A percentile compares a stretch with the other conserved stretches of the same genome.
These are phyloP conservation scores for Tiliqua scincoides DNA, from an alignment of 2,113 vertebrate species.

Conservation along the genomic window DNA sequence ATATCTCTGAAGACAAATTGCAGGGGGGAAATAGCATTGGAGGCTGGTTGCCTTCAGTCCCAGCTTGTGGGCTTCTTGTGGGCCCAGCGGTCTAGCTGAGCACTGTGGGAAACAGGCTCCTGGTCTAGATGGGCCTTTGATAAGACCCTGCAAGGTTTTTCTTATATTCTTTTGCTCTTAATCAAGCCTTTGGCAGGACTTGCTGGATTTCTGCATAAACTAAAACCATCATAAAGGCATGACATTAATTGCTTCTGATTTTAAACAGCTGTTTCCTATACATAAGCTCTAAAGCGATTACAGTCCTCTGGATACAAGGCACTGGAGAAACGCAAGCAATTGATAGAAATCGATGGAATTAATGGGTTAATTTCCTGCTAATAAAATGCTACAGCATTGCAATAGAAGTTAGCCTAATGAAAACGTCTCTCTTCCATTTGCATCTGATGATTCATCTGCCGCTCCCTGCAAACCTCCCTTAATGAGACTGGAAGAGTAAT, in stretches of 20 bases:
- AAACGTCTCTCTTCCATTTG: constrained; percentile 68
- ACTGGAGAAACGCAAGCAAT: constrained; percentile 44
- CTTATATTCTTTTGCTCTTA: not conserved
- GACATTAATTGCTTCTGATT: constrained; percentile 43
- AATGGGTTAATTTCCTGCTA: constrained; percentile 68
- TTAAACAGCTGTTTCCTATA: constrained; percentile 59
- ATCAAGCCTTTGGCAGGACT: not conserved
- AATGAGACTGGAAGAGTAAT: constrained; percentile 57
- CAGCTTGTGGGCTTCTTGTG: not conserved
- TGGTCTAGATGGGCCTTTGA: not conserved
- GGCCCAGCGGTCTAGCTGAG: no score
- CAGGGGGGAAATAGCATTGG: not conserved
- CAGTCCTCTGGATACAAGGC: constrained; percentile 1
- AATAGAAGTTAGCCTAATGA: constrained; percentile 65
- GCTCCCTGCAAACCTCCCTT: constrained; percentile 52
- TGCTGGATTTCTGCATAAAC: not conserved
- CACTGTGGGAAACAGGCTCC: not conserved
- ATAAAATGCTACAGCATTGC: constrained; percentile 37
- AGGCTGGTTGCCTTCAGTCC: no score
- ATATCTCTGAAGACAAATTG: not conserved
- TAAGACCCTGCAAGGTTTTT: no score
- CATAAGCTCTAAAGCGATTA: constrained; percentile 18
- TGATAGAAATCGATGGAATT: constrained; percentile 69
- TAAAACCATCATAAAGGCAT: not conserved
- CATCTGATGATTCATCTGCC: constrained; percentile 65